Percentiles rank a stretch among this genome's conserved stretches.
phyloP scores from a whole-genome alignment of 1,140 invertebrate genomes.

The Orchestia grillus region DNA sequence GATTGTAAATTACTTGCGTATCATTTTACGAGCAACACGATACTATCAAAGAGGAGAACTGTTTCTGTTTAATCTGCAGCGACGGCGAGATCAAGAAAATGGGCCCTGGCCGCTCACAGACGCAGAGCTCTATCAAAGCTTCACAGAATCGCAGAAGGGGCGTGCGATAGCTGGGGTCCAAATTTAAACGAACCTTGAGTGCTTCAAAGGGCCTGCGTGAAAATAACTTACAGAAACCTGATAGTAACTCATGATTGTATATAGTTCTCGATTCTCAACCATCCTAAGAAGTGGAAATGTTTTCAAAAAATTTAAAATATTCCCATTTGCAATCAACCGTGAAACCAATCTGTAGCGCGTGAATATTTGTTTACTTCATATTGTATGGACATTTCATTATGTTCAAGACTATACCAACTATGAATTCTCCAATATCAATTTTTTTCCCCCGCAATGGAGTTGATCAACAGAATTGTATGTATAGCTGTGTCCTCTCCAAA shows the following conservation, averaged over 20 bases:
- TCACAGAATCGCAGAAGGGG: not conserved
- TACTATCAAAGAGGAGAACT: conserved; percentile 17
- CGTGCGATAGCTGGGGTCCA: not conserved
- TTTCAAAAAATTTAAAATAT: too few relatives aligned
- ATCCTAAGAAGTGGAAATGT: not conserved
- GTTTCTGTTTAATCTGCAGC: not conserved
- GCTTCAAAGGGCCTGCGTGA: not conserved
- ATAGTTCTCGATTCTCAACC: not conserved
- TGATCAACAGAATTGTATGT: not conserved
- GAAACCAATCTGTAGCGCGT: not conserved
- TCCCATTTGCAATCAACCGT: too few relatives aligned
- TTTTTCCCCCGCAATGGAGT: not conserved
- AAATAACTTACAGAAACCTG: not conserved
- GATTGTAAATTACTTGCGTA: conserved; percentile 20
- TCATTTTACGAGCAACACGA: conserved; percentile 10
- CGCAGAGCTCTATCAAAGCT: conserved; percentile 4
- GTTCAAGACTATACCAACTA: not conserved
- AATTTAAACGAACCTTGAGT: not conserved
- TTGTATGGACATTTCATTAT: not conserved
- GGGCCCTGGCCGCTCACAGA: not conserved
- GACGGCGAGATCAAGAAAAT: not conserved
- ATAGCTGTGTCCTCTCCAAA: not conserved
- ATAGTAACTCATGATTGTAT: not conserved
- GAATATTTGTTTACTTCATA: not conserved
- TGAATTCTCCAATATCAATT: not conserved